Evolutionary conservation across 1,140 invertebrate genomes (phyloP).

Genomic region (Cyphomyrmex costatus): DNA sequence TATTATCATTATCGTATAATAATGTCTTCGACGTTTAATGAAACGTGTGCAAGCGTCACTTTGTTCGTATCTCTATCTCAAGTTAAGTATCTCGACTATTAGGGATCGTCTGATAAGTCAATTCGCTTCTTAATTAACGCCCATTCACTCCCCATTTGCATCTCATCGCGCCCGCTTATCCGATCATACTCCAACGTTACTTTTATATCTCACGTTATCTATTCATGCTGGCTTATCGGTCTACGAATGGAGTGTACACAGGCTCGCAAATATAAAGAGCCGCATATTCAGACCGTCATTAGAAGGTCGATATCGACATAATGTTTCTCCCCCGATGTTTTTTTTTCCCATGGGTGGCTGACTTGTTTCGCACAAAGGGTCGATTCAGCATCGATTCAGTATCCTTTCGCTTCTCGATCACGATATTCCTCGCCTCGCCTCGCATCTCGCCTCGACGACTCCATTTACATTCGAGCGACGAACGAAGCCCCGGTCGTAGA

Average conservation of each 20-base stretch:
- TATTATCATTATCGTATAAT: neutral
- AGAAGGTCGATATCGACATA: constrained; percentile 53
- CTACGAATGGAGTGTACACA: neutral
- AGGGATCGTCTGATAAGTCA: constrained; percentile 5
- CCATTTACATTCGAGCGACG: constrained; percentile 71
- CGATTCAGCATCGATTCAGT: constrained; percentile 46
- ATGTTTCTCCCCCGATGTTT: constrained; percentile 34
- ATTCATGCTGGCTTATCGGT: constrained; percentile 45
- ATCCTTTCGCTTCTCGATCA: constrained; percentile 40
- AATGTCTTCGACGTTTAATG: neutral
- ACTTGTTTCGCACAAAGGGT: constrained; percentile 49
- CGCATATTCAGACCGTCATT: constrained; percentile 57
- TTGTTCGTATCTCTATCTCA: neutral
- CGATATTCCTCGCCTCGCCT: constrained; percentile 15
- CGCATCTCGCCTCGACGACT: constrained; percentile 65
- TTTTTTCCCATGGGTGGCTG: constrained; percentile 8
- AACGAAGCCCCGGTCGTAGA: constrained; percentile 28
- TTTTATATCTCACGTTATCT: constrained; percentile 47
- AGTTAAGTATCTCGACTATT: neutral
- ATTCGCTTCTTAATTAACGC: constrained; percentile 48
- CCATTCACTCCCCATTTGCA: constrained; percentile 45
- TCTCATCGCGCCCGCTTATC: constrained; percentile 30
- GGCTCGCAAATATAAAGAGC: constrained; percentile 73
- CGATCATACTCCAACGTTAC: constrained; percentile 33
- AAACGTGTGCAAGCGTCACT: neutral